Evolutionary conservation across 2,797 vertebrate genomes (phyloP), one percentile per base, ranked within the genome.

Genomic region (Alauda arvensis): DNA sequence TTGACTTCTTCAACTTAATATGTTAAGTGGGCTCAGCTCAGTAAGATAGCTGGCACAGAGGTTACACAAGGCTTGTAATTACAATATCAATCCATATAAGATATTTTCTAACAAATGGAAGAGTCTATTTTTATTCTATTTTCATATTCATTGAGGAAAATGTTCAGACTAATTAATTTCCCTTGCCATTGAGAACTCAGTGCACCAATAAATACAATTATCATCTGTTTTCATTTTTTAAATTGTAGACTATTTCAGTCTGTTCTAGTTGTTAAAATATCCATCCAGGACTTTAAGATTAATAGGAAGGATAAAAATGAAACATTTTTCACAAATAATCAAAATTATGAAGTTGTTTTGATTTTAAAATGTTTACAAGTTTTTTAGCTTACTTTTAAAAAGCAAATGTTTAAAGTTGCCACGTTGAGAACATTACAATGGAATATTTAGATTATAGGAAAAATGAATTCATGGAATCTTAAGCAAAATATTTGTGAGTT

Each of bases 101-200:
- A 42, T 42, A 80, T 80, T 85, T 90, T 63, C 18, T 49, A 85
- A 88, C 31, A 81, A 84, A 93, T 85, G 40, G 28, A 72, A 31
- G 20, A 72, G 45, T 37, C 86, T 80, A 55, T 83, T 94, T 84
- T 91, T 80, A 76, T 77, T 93, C 53, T 59, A 34, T 83, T 86
- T 90, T 87, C 33, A 42, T 79, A 40, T 71, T 87, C 23, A 34
- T 78, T 26, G 33, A 75, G 61, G 49, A 81, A 87, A 93, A 85
- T 48, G 17, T 70, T 91, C 84, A 91, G 78, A 78, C 70, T 65
- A 83, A 81, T 65, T 88, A 63, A 62, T 72, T 87, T 49, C 28
- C 57, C 20, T 72, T 80, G 77, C 31, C 45, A 26, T 39, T 53
- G 60, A 78, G 67, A 91, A 68, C 17, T 77, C 67, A 74, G 61